Percentiles rank a stretch among this genome's conserved stretches.
Evolutionary conservation across 2,797 vertebrate genomes (phyloP).

Genomic region (Helostoma temminkii): DNA sequence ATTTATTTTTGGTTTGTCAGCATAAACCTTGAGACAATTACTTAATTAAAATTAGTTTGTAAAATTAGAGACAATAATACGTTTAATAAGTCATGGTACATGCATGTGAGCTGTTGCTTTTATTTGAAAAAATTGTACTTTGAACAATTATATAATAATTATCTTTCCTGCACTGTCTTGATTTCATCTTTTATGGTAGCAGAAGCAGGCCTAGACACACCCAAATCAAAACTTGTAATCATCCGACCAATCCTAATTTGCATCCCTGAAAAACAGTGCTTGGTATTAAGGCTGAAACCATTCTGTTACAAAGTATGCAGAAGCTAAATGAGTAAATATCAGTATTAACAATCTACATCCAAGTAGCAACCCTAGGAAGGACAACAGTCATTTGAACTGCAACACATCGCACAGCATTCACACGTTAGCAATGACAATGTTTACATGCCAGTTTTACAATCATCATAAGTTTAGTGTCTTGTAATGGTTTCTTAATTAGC

Average conservation of each 20-base stretch:
- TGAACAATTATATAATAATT: not conserved
- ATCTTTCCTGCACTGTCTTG: not conserved
- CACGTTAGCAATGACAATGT: not conserved
- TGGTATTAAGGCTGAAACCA: not conserved
- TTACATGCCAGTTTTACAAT: not conserved
- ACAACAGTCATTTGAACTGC: not conserved
- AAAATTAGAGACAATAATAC: not conserved
- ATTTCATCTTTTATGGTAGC: not conserved
- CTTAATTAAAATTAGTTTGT: not conserved
- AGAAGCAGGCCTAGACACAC: not conserved
- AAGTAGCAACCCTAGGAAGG: not conserved
- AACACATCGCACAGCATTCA: not conserved
- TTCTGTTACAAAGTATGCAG: not conserved
- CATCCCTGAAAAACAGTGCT: not conserved
- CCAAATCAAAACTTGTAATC: not conserved
- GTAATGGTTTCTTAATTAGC: not conserved
- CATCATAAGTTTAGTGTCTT: not conserved
- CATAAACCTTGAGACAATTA: not conserved
- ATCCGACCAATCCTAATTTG: not conserved
- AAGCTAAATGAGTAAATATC: not conserved
- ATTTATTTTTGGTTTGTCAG: too few species aligned
- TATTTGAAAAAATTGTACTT: not conserved
- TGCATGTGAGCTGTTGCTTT: not conserved
- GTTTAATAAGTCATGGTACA: not conserved
- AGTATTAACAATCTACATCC: not conserved